Conservation (phyloP, 2,113 vertebrate species). For the Panthera tigris region DNA sequence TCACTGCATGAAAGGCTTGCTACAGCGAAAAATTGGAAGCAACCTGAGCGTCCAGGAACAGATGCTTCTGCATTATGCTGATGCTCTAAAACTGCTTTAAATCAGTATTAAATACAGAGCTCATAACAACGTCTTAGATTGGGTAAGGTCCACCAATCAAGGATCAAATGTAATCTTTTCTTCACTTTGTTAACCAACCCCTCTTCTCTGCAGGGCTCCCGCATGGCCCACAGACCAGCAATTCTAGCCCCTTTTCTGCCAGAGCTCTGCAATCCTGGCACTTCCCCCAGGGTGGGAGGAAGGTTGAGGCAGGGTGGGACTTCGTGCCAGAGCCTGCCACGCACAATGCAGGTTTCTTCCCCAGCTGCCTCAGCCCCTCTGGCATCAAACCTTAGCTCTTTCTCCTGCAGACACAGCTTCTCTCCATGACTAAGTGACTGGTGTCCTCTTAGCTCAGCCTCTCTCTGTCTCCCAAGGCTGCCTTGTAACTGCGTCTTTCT, state of each 20-base stretch:
- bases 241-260: neutral
- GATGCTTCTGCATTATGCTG: neutral
- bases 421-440: neutral
- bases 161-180: neutral
- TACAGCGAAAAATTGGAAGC: slow-evolving; percentile 25
- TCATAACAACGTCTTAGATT: neutral
- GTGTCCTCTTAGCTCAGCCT: neutral
- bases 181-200: neutral
- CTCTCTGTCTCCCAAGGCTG: neutral
- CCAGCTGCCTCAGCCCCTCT: neutral
- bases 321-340: neutral
- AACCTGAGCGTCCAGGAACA: neutral
- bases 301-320: neutral
- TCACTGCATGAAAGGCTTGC: neutral
- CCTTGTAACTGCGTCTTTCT: neutral
- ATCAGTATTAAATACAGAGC: neutral
- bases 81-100: neutral
- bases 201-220: neutral
- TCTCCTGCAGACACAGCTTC: neutral
- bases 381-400: neutral
- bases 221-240: neutral
- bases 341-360: neutral
- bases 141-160: neutral
- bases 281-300: neutral
- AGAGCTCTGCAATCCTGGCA: neutral